phyloP scores from a whole-genome alignment of 2,888 invertebrate species.

The Himalopsyche kuldschensis region DNA sequence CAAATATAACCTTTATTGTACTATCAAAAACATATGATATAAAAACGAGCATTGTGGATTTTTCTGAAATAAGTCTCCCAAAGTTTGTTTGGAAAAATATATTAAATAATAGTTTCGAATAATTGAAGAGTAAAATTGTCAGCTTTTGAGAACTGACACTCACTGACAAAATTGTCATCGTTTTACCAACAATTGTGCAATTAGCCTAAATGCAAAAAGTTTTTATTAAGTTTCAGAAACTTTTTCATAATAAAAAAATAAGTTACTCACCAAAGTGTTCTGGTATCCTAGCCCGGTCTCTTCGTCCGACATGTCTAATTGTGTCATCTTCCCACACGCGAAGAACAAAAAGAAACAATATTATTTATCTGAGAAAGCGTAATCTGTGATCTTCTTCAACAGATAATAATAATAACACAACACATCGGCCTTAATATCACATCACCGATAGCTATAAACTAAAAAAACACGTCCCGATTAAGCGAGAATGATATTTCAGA shows the following conservation, averaged over 20 bases:
- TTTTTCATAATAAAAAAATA: slow-evolving; percentile 20
- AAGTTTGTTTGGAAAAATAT: no score
- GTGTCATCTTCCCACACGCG: slow-evolving; percentile 18
- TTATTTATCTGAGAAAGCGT: background rate
- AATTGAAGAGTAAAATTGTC: no score
- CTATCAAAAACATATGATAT: no score
- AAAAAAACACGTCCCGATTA: background rate
- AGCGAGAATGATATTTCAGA: slow-evolving; percentile 7
- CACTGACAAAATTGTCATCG: no score
- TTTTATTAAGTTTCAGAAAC: background rate
- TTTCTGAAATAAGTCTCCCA: no score
- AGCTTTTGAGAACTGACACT: no score
- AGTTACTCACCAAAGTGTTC: slow-evolving; percentile 66
- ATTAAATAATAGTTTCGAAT: no score
- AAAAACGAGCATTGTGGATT: no score
- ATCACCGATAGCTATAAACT: background rate
- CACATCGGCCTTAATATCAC: background rate
- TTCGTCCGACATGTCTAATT: slow-evolving; percentile 56
- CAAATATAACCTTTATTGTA: no score
- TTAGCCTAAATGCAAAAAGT: background rate
- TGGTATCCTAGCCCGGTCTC: slow-evolving; percentile 71
- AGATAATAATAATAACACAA: slow-evolving; percentile 16
- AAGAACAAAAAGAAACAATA: slow-evolving; percentile 2
- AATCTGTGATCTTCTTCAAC: background rate
- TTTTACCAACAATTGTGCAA: background rate